phyloP scores from a whole-genome alignment of 2,888 invertebrate species.

The Nemotelus nigrinus region DNA sequence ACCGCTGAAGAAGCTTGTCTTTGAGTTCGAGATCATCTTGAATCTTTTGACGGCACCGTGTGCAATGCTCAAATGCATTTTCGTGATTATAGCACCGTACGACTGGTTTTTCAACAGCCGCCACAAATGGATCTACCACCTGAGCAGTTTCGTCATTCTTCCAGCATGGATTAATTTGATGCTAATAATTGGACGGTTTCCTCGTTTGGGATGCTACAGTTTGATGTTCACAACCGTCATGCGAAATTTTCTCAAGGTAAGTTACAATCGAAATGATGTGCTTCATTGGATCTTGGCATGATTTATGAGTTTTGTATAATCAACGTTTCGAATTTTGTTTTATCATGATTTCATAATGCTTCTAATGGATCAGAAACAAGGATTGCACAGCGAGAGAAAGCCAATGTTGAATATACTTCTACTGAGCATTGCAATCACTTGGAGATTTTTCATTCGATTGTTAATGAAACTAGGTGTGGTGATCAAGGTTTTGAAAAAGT shows the following conservation, averaged over 20 bases:
- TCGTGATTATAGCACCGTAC: constrained; percentile 47
- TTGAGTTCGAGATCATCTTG: constrained; percentile 52
- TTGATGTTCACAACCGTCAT: constrained; percentile 69
- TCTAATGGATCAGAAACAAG: too few relatives aligned
- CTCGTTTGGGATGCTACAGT: constrained; percentile 68
- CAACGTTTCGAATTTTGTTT: too few relatives aligned
- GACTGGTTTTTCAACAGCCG: constrained; percentile 47
- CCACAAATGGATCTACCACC: constrained; percentile 56
- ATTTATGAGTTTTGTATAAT: too few relatives aligned
- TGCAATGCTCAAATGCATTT: constrained; percentile 49
- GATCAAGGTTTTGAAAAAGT: too few relatives aligned
- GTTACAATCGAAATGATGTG: constrained; percentile 23
- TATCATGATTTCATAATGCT: too few relatives aligned
- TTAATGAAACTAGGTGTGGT: too few relatives aligned
- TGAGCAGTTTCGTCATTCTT: constrained; percentile 65
- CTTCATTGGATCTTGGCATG: too few relatives aligned
- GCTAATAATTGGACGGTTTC: constrained; percentile 68
- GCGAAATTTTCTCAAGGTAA: constrained; percentile 67
- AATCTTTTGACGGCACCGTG: constrained; percentile 51
- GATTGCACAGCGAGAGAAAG: too few relatives aligned
- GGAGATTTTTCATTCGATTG: too few relatives aligned
- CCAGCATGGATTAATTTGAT: constrained; percentile 68
- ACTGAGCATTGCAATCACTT: too few relatives aligned
- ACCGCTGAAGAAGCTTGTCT: constrained; percentile 51
- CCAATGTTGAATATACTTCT: too few relatives aligned